These are phyloP conservation scores for Junonia oenone DNA, from an alignment of 2,888 invertebrate genomes.

Conservation along the genomic window DNA sequence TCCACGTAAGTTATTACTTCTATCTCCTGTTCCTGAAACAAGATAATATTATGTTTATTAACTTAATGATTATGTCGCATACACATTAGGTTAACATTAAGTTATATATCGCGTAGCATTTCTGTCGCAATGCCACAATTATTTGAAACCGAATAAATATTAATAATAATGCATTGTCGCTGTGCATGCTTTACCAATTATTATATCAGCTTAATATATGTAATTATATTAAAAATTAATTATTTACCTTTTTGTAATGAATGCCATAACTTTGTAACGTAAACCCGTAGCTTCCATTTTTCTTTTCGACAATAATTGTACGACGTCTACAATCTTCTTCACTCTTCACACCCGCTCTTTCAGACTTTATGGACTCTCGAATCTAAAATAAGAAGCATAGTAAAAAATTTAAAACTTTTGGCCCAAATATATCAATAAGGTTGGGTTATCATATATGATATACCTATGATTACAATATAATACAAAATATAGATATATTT, in stretches of 20 bases:
- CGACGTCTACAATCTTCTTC: conserved; percentile 93
- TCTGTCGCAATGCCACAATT: background rate
- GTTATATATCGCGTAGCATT: background rate
- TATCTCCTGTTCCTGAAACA: conserved; percentile 87
- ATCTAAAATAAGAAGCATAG: conserved; percentile 41
- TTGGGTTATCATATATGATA: too few relatives aligned
- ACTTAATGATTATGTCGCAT: too few relatives aligned
- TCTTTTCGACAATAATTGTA: conserved; percentile 95
- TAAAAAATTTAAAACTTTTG: too few relatives aligned
- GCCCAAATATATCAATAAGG: too few relatives aligned
- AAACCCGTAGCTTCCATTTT: conserved; percentile 94
- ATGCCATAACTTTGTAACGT: conserved; percentile 98
- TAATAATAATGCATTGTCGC: background rate
- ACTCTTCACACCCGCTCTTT: conserved; percentile 50
- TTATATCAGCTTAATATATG: background rate
- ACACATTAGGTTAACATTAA: too few relatives aligned
- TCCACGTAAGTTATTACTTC: conserved; percentile 99
- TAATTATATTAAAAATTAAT: too few relatives aligned
- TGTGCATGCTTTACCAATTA: background rate
- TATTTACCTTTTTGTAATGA: conserved; percentile 87
- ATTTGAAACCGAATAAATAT: background rate
- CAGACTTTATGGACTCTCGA: conserved; percentile 61
- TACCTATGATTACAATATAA: too few relatives aligned
- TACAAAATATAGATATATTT: too few relatives aligned
- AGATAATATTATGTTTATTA: background rate